Evolutionary conservation across 2,797 vertebrate species (phyloP), one percentile per base, ranked within the genome.

Genomic region (Hozukius guyotensis): DNA sequence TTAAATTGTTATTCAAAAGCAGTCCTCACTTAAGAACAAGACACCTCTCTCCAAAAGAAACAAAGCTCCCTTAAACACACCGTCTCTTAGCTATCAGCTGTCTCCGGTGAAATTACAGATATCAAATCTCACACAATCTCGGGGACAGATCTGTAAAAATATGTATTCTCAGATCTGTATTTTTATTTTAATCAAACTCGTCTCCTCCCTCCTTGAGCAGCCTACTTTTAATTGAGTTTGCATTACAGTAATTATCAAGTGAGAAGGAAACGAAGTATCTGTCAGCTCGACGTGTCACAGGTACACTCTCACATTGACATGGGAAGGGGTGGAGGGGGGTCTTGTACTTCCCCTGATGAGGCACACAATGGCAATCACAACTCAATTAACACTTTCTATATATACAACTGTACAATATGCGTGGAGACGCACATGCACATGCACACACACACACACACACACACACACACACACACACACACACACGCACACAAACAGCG

Each of bases 311-410:
- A 93, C 89, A 72, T 78, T 89, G 93, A 92, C 90, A 94, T 91
- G 69, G 74, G 78, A 82, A 92, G 76, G 74, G 65, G 16, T 67
- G 83, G 71, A 32, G 88, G 90, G 91, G 84, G 87, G 83, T 89
- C 85, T 85, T 60, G 75, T 80, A 36, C 83, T 82, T 87, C 88
- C 90, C 88, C 84, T 52, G 83, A 92, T 86, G 90, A 91, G 87
- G 46, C 80, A 85, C 88, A 95, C 93, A 95, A 95, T 89, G 91
- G 88, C 93, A 95, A 92, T 93, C 91, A 85, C 91, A 88, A 90
- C 93, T 94, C 93, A 96, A 96, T 96, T 96, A 96, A 94, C 95
- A 95, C 95, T 90, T 95, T 93, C 93, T 94, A 93, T 94, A 95
- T 95, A 94, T 96, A 95, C 92, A 94, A 82, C 87, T 75, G 78